Evolutionary conservation across 2,888 invertebrate genomes (phyloP).

Genomic region (Yponomeuta plumbellus): DNA sequence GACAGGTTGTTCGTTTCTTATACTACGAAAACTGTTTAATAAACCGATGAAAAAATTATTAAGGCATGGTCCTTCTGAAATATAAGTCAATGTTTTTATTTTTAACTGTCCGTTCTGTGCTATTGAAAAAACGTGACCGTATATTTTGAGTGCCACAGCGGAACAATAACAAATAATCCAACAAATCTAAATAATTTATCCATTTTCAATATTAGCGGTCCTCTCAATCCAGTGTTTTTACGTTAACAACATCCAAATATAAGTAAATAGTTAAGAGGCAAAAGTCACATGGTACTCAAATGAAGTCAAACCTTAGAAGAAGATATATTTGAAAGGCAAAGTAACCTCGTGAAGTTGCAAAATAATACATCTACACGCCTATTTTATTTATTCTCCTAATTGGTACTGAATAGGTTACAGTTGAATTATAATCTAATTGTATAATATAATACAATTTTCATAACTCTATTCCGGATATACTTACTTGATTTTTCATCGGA

Average conservation of each 20-base stretch:
- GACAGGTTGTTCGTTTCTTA: too few species aligned
- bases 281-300: not conserved
- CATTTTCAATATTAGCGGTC: not conserved
- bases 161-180: too few species aligned
- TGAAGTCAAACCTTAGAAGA: not conserved
- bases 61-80: too few species aligned
- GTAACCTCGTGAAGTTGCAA: slow-evolving; percentile 2
- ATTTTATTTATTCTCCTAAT: slow-evolving; percentile 17
- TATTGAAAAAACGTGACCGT: too few species aligned
- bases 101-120: too few species aligned
- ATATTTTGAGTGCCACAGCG: too few species aligned
- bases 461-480: too few species aligned
- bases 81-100: too few species aligned
- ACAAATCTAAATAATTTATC: not conserved
- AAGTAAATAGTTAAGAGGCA: not conserved
- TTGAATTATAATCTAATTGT: slow-evolving; percentile 29
- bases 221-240: not conserved
- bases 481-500: too few species aligned
- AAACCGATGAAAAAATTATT: too few species aligned
- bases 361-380: not conserved
- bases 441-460: slow-evolving; percentile 44
- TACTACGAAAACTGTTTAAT: too few species aligned
- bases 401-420: slow-evolving; percentile 32
- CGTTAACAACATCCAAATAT: not conserved
- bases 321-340: not conserved